These are phyloP conservation scores for Argyresthia albistria DNA, from an alignment of 2,888 invertebrate species.

Conservation along the genomic window DNA sequence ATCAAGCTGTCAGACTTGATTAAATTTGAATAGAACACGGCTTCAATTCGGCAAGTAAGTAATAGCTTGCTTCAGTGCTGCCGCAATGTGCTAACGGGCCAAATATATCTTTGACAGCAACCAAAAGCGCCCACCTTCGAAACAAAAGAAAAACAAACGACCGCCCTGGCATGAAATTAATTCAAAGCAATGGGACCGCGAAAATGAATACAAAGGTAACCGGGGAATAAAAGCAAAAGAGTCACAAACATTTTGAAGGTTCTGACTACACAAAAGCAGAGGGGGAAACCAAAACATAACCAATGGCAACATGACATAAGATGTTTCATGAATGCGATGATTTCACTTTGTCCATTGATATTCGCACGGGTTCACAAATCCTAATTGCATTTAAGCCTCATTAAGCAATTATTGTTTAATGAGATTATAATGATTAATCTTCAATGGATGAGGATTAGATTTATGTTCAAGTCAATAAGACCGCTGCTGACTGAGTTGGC, in stretches of 20 bases:
- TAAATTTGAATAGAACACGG: constrained; percentile 56
- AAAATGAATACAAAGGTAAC: constrained; percentile 58
- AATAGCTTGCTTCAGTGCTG: constrained; percentile 55
- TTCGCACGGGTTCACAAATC: no score
- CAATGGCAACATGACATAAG: no score
- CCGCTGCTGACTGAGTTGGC: no score
- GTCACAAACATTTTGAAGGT: constrained; percentile 48
- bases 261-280: constrained; percentile 40
- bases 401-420: no score
- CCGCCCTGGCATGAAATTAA: constrained; percentile 54
- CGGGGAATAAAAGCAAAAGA: constrained; percentile 52
- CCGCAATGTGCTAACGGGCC: constrained; percentile 57
- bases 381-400: no score
- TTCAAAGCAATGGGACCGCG: constrained; percentile 56
- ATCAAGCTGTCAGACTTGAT: constrained; percentile 58
- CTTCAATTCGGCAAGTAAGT: constrained; percentile 57
- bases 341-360: no score
- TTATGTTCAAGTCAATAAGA: no score
- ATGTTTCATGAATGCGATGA: no score
- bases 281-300: constrained; percentile 23
- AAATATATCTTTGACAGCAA: constrained; percentile 53
- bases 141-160: constrained; percentile 63
- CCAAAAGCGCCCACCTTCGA: constrained; percentile 38
- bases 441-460: no score
- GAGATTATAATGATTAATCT: no score